Conservation (phyloP, 2,113 vertebrate species). For the Zosterops pallidus region DNA sequence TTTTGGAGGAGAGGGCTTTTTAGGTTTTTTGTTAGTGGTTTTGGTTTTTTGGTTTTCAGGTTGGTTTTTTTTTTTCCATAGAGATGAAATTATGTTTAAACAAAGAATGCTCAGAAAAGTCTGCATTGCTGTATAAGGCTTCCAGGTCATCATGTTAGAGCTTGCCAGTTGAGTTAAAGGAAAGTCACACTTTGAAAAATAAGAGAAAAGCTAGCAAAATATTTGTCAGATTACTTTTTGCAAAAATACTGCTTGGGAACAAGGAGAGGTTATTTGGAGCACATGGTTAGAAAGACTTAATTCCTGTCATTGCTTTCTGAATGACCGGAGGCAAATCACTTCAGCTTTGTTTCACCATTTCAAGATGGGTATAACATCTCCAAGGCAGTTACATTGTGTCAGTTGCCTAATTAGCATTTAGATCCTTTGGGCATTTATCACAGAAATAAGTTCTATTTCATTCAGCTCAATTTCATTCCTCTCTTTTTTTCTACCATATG, state of each 20-base stretch:
- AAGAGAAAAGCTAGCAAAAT: conserved; percentile 4
- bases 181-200: conserved; percentile 12
- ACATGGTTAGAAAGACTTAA: not conserved
- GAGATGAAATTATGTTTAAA: not conserved
- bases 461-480: not conserved
- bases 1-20: rapidly evolving
- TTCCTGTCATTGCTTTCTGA: not conserved
- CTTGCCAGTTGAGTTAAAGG: not conserved
- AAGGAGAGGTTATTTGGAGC: not conserved
- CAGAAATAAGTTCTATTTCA: not conserved
- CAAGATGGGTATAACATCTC: not conserved
- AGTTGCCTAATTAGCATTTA: not conserved
- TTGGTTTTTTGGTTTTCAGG: not conserved
- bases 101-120: not conserved
- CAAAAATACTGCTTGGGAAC: not conserved
- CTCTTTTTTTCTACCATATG: not conserved
- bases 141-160: conserved; percentile 28
- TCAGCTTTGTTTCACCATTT: not conserved
- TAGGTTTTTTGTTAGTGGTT: not conserved
- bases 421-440: not conserved
- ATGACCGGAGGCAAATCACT: not conserved
- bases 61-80: not conserved
- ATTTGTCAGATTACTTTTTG: not conserved
- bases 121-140: not conserved
- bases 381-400: not conserved